Conservation (phyloP, 2,888 invertebrate species). For the Troides helena region DNA sequence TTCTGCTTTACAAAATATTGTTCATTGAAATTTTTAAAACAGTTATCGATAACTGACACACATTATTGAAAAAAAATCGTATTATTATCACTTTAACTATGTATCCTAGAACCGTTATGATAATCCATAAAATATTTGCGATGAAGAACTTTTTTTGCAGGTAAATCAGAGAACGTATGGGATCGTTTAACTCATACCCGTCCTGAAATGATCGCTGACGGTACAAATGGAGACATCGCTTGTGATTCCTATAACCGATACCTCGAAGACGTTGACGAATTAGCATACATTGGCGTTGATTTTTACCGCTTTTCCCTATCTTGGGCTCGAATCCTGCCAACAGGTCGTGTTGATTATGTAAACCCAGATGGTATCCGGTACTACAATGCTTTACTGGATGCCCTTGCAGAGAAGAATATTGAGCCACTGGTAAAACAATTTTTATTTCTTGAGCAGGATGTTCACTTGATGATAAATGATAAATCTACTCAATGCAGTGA, state of each 20-base stretch:
- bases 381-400: constrained; percentile 83
- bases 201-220: constrained; percentile 81
- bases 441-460: background rate
- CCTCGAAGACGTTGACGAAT: constrained; percentile 78
- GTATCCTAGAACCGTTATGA: background rate
- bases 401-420: constrained; percentile 81
- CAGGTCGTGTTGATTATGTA: constrained; percentile 76
- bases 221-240: constrained; percentile 83
- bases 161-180: constrained; percentile 84
- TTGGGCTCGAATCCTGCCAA: constrained; percentile 83
- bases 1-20: too few species aligned
- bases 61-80: too few species aligned
- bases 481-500: background rate
- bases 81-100: too few species aligned
- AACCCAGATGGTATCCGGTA: constrained; percentile 83
- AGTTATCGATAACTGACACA: too few species aligned
- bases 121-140: background rate
- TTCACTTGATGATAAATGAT: background rate
- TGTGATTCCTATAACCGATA: constrained; percentile 86
- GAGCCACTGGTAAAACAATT: constrained; percentile 76
- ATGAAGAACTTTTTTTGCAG: constrained; percentile 50
- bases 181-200: constrained; percentile 75
- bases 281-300: constrained; percentile 76
- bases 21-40: too few species aligned
- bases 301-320: constrained; percentile 81